These are phyloP conservation scores for Oryzaephilus surinamensis DNA, from an alignment of 1,140 invertebrate genomes.

Conservation along the genomic window DNA sequence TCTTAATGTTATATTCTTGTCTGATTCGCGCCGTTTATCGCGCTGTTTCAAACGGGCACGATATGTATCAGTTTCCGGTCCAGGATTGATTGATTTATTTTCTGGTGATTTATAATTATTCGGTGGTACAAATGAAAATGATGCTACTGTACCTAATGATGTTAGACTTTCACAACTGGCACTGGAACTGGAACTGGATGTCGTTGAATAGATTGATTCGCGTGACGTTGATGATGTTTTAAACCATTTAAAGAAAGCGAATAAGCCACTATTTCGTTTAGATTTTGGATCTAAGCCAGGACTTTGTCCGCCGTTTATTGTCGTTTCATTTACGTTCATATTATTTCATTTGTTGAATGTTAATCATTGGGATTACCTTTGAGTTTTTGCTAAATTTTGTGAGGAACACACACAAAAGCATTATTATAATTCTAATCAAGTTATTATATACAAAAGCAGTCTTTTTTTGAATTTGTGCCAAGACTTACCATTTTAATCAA, in stretches of 20 bases:
- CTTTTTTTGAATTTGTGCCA: too few species aligned
- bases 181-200: conserved; percentile 18
- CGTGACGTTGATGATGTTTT: conserved; percentile 23
- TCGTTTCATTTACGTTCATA: conserved; percentile 24
- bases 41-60: conserved; percentile 48
- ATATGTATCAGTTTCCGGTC: conserved; percentile 48
- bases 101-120: conserved; percentile 36
- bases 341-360: conserved; percentile 8
- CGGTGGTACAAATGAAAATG: conserved; percentile 57
- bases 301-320: conserved; percentile 27
- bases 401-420: neutral
- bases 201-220: conserved; percentile 25
- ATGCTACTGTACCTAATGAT: conserved; percentile 52
- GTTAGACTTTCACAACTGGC: conserved; percentile 46
- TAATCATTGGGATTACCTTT: conserved; percentile 7
- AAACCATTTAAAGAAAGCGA: conserved; percentile 43
- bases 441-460: too few species aligned
- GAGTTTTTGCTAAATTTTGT: too few species aligned
- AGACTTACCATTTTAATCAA: too few species aligned
- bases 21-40: conserved; percentile 42
- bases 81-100: conserved; percentile 35
- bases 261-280: conserved; percentile 37
- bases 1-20: conserved; percentile 47
- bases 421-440: neutral
- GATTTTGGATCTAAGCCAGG: conserved; percentile 32